Evolutionary conservation across 2,888 invertebrate species (phyloP).

Genomic region (Lutraria lutraria): DNA sequence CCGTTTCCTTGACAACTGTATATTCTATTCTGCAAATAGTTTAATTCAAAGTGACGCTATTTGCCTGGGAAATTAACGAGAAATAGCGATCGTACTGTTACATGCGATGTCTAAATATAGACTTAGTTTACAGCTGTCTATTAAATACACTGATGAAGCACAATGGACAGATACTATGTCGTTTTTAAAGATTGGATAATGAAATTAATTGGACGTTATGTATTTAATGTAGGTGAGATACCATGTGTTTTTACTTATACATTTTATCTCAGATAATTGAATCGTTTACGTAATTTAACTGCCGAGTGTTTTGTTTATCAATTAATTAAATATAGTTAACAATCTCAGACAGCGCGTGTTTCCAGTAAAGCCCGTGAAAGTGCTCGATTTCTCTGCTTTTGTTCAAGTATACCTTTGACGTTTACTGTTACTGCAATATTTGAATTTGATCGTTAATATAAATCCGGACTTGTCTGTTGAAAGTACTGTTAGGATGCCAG

Average conservation of each 20-base stretch:
- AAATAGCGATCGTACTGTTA: background rate
- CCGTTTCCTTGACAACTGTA: background rate
- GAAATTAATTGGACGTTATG: conserved; percentile 52
- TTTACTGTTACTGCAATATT: no score
- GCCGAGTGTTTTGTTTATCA: no score
- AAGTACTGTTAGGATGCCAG: no score
- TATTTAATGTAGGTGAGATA: conserved; percentile 53
- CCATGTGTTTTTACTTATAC: background rate
- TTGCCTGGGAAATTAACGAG: background rate
- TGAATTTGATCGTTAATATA: no score
- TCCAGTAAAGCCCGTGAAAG: no score
- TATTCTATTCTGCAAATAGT: background rate
- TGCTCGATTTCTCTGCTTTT: no score
- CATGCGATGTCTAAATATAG: background rate
- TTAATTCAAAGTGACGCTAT: background rate
- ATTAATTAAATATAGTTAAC: no score
- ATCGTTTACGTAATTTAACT: no score
- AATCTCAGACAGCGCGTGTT: no score
- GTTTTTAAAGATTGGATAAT: conserved; percentile 45
- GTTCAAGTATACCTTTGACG: no score
- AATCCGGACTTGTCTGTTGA: no score
- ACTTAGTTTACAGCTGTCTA: background rate
- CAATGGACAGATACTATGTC: conserved; percentile 26
- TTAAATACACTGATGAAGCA: background rate
- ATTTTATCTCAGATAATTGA: no score